Evolutionary conservation across 2,888 invertebrate genomes (phyloP).

Genomic region (Ochropleura leucogaster): DNA sequence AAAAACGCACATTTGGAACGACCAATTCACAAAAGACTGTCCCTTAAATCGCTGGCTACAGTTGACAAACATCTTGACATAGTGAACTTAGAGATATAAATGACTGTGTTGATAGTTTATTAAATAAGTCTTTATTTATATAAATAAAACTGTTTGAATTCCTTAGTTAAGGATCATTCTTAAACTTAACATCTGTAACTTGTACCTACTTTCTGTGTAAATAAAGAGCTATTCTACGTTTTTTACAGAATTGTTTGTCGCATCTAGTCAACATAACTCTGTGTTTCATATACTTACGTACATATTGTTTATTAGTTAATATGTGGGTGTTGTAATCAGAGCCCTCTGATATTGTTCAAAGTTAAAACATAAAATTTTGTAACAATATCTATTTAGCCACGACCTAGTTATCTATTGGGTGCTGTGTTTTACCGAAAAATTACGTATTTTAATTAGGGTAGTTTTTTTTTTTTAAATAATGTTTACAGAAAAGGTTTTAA

Average conservation of each 20-base stretch:
- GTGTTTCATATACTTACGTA: constrained; percentile 11
- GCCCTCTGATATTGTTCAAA: constrained; percentile 36
- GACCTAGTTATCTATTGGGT: constrained; percentile 8
- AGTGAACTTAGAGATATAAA: no score
- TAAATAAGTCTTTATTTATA: no score
- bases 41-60: neutral
- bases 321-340: constrained; percentile 32
- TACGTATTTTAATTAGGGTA: neutral
- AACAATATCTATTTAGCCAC: constrained; percentile 8
- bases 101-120: no score
- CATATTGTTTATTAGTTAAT: constrained; percentile 34
- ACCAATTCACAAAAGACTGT: neutral
- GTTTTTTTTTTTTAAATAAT: no score
- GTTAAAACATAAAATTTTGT: constrained; percentile 33
- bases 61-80: no score
- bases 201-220: no score
- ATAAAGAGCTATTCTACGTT: no score
- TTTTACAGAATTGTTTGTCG: neutral
- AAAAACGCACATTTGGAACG: neutral
- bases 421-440: neutral
- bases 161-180: no score
- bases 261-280: constrained; percentile 4
- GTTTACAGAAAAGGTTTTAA: neutral
- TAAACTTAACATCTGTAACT: no score
- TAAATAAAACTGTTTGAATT: no score